Conservation (phyloP, 2,888 invertebrate genomes). For the Frankliniella intonsa region DNA sequence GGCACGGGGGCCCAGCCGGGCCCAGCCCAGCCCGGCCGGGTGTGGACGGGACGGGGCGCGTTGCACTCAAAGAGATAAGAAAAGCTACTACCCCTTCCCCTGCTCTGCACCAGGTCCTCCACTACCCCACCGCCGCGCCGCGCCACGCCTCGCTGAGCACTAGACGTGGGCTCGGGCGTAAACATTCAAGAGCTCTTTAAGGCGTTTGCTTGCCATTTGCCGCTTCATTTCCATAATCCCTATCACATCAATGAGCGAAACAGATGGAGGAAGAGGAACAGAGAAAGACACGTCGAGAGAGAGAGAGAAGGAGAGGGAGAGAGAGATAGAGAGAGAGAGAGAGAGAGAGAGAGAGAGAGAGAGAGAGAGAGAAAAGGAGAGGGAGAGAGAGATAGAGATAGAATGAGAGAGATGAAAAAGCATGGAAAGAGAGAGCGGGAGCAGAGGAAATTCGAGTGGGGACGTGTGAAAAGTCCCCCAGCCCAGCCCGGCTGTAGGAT, state of each 20-base stretch:
- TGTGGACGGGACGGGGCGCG: background rate
- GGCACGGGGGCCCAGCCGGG: background rate
- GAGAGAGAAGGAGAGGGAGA: too few species aligned
- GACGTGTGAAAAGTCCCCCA: too few species aligned
- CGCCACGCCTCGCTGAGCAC: background rate
- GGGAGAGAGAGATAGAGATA: too few species aligned
- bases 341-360: too few species aligned
- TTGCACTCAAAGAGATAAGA: slow-evolving; percentile 9
- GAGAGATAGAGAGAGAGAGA: too few species aligned
- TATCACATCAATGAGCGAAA: slow-evolving; percentile 9
- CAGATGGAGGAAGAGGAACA: background rate
- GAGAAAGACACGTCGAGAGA: background rate
- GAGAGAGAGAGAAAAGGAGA: too few species aligned
- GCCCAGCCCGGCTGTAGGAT: too few species aligned
- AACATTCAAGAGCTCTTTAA: slow-evolving; percentile 13
- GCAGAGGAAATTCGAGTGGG: too few species aligned
- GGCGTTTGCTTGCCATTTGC: slow-evolving; percentile 24
- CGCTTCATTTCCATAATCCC: slow-evolving; percentile 22
- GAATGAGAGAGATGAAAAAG: too few species aligned
- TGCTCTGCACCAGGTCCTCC: background rate
- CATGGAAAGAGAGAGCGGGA: too few species aligned
- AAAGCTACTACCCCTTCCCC: background rate
- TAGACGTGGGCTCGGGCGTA: background rate
- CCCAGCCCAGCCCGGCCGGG: background rate
- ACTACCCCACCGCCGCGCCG: background rate